These are phyloP conservation scores for Dascillus cervinus DNA, from an alignment of 2,888 invertebrate species.

Conservation along the genomic window DNA sequence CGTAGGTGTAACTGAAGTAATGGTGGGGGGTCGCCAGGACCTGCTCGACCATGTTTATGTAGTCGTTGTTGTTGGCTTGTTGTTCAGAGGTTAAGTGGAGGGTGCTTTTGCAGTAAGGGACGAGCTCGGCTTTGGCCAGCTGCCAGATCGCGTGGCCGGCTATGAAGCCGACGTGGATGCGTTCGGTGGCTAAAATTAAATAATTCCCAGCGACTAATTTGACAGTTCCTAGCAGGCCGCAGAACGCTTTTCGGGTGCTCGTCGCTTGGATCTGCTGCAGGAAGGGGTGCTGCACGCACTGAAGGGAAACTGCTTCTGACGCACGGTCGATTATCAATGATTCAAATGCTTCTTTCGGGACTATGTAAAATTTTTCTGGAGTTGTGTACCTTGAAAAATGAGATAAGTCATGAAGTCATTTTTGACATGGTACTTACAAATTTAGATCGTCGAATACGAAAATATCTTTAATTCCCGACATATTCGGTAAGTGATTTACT, in stretches of 20 bases:
- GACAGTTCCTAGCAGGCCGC: slow-evolving; percentile 83
- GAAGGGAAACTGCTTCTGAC: slow-evolving; percentile 30
- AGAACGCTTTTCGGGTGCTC: slow-evolving; percentile 61
- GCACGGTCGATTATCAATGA: slow-evolving; percentile 79
- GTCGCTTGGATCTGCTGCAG: slow-evolving; percentile 58
- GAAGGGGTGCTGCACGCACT: slow-evolving; percentile 38
- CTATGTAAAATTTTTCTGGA: slow-evolving; percentile 83
- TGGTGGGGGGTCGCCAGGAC: slow-evolving; percentile 78
- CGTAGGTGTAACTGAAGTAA: slow-evolving; percentile 92
- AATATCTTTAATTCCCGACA: no score
- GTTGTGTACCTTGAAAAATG: slow-evolving; percentile 64
- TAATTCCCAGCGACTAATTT: slow-evolving; percentile 79
- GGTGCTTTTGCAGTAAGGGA: slow-evolving; percentile 79
- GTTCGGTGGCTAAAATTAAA: slow-evolving; percentile 80
- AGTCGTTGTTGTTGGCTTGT: slow-evolving; percentile 72
- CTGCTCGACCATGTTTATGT: slow-evolving; percentile 76
- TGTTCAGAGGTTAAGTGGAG: slow-evolving; percentile 80
- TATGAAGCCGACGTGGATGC: slow-evolving; percentile 71
- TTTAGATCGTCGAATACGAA: slow-evolving; percentile 71
- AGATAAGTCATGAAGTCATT: slow-evolving; percentile 1
- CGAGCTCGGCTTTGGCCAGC: slow-evolving; percentile 69
- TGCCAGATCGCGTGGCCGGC: slow-evolving; percentile 74
- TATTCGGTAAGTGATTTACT: no score
- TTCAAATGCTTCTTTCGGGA: slow-evolving; percentile 68
- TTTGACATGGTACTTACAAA: slow-evolving; percentile 49